Percentiles rank a stretch among this genome's conserved stretches.
These are phyloP conservation scores for Emys orbicularis DNA, from an alignment of 2,797 vertebrate genomes.

Conservation along the genomic window DNA sequence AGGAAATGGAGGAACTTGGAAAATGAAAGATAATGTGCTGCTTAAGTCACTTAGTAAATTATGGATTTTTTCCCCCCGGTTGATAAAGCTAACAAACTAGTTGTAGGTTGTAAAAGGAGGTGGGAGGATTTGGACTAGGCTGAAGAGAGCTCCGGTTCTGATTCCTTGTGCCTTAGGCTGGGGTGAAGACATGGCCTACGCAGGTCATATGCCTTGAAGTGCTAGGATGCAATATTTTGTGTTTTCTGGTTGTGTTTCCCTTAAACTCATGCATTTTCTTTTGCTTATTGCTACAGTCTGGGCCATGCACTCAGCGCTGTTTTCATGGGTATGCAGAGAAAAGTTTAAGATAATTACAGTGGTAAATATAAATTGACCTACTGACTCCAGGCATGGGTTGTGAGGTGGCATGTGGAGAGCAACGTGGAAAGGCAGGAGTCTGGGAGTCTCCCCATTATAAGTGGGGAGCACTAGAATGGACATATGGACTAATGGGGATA, in stretches of 20 bases:
- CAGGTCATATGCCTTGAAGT: neutral
- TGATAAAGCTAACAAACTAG: too few relatives aligned
- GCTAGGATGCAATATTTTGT: neutral
- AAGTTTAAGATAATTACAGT: neutral
- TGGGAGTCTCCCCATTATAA: neutral
- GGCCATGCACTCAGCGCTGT: neutral
- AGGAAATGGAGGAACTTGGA: neutral
- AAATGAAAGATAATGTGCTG: neutral
- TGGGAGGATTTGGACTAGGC: too few relatives aligned
- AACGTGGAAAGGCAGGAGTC: neutral
- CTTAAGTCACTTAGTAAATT: too few relatives aligned
- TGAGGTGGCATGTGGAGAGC: accelerated
- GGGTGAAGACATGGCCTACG: too few relatives aligned
- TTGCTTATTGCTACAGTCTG: accelerated
- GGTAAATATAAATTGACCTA: neutral
- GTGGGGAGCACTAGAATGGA: neutral
- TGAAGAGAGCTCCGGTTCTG: too few relatives aligned
- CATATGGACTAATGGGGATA: neutral
- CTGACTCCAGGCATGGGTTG: neutral
- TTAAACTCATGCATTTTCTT: neutral
- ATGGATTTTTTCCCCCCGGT: too few relatives aligned
- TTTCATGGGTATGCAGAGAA: neutral
- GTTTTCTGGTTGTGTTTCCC: neutral
- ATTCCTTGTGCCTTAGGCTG: too few relatives aligned
- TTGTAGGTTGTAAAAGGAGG: too few relatives aligned